Conservation (phyloP, 2,797 vertebrate genomes). For the Anabacerthia variegaticeps region DNA sequence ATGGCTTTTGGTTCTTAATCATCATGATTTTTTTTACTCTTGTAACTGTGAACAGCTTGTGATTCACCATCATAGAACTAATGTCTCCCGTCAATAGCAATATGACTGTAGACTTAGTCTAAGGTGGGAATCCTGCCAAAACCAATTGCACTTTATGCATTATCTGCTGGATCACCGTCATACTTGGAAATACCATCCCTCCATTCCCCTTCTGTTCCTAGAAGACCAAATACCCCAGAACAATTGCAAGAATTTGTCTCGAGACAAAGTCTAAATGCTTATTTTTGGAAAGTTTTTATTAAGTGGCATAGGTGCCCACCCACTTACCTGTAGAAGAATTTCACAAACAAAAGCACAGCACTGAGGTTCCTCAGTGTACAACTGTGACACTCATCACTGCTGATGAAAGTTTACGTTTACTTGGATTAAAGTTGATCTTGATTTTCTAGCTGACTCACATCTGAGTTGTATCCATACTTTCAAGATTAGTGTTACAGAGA, state of each 20-base stretch:
- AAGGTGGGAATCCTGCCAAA: conserved; percentile 8
- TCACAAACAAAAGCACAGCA: neutral
- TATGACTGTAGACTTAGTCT: neutral
- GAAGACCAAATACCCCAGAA: neutral
- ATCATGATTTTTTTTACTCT: neutral
- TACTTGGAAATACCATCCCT: neutral
- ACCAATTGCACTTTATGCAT: neutral
- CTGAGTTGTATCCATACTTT: neutral
- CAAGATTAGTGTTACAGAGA: neutral
- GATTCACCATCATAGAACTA: neutral
- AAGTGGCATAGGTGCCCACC: neutral
- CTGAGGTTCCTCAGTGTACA: neutral
- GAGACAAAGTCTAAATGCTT: neutral
- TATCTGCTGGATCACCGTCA: neutral
- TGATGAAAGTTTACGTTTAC: neutral
- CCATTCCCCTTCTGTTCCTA: neutral
- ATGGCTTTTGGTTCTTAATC: neutral
- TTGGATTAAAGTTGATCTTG: neutral
- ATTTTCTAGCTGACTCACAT: neutral
- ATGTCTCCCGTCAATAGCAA: conserved; percentile 13
- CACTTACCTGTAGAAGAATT: neutral
- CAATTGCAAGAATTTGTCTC: neutral
- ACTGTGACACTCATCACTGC: neutral
- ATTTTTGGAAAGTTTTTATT: neutral
- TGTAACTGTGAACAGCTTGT: conserved; percentile 24